phyloP scores from a whole-genome alignment of 1,140 invertebrate species.

The Stegodyphus mimosarum region DNA sequence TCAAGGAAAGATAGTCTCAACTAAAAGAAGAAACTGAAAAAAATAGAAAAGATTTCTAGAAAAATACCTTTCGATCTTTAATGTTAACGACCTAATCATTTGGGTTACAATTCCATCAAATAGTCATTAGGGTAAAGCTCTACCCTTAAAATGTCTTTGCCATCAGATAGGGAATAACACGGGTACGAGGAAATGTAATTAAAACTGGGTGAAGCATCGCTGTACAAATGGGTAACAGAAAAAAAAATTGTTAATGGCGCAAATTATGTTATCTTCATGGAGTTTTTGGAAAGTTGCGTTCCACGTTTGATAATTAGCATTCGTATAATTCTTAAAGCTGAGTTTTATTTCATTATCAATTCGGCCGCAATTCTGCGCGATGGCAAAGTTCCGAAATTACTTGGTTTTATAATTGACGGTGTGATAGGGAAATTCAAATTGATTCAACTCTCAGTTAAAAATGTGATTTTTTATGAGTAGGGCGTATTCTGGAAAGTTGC shows the following conservation, averaged over 20 bases:
- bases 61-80: slow-evolving; percentile 32
- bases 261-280: slow-evolving; percentile 57
- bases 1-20: slow-evolving; percentile 10
- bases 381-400: background rate
- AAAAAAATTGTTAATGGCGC: slow-evolving; percentile 39
- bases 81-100: slow-evolving; percentile 59
- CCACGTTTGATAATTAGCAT: slow-evolving; percentile 35
- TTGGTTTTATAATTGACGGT: slow-evolving; percentile 2
- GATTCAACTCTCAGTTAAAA: too few relatives aligned
- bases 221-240: background rate
- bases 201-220: slow-evolving; percentile 15
- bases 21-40: slow-evolving; percentile 1
- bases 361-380: background rate
- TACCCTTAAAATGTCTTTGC: slow-evolving; percentile 47
- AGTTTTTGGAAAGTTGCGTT: slow-evolving; percentile 14
- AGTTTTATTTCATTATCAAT: slow-evolving; percentile 39
- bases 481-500: too few relatives aligned
- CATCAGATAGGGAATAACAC: slow-evolving; percentile 49
- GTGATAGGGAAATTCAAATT: background rate
- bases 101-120: slow-evolving; percentile 60
- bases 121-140: slow-evolving; percentile 55
- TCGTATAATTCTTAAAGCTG: background rate
- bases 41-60: slow-evolving; percentile 5
- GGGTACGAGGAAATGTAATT: slow-evolving; percentile 45
- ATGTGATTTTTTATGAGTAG: too few relatives aligned